phyloP scores from a whole-genome alignment of 1,140 invertebrate species.

The Helicorthomorpha holstii region DNA sequence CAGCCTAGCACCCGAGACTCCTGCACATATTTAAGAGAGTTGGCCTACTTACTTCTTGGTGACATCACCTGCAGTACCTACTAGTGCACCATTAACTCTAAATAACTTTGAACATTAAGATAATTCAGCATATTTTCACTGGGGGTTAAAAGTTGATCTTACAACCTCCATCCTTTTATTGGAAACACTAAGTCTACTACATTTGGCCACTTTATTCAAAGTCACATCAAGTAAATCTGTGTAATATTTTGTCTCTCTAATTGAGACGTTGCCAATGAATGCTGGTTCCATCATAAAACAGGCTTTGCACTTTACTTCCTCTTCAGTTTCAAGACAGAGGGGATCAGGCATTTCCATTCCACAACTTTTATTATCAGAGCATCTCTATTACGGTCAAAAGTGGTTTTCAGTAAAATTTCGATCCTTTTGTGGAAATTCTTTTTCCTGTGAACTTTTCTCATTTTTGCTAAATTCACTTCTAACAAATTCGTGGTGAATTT shows the following conservation, averaged over 20 bases:
- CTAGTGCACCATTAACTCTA: too few relatives aligned
- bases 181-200: too few relatives aligned
- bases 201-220: too few relatives aligned
- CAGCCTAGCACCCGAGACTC: too few relatives aligned
- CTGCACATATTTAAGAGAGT: too few relatives aligned
- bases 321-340: not conserved
- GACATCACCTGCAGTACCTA: too few relatives aligned
- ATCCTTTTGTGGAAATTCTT: not conserved
- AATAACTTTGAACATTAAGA: too few relatives aligned
- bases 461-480: not conserved
- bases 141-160: too few relatives aligned
- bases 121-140: too few relatives aligned
- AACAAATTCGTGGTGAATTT: not conserved
- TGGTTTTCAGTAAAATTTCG: not conserved
- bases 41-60: too few relatives aligned
- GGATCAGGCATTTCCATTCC: not conserved
- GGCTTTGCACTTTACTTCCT: not conserved
- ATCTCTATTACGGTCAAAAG: not conserved
- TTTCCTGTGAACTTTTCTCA: not conserved
- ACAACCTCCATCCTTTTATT: too few relatives aligned
- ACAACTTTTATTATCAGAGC: not conserved
- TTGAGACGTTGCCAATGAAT: not conserved
- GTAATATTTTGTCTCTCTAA: not conserved
- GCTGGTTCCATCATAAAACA: not conserved
- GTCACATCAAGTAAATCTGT: too few relatives aligned